Evolutionary conservation across 64 coral and sea anemone genomes (phyloP).

Genomic region (Porites lutea): DNA sequence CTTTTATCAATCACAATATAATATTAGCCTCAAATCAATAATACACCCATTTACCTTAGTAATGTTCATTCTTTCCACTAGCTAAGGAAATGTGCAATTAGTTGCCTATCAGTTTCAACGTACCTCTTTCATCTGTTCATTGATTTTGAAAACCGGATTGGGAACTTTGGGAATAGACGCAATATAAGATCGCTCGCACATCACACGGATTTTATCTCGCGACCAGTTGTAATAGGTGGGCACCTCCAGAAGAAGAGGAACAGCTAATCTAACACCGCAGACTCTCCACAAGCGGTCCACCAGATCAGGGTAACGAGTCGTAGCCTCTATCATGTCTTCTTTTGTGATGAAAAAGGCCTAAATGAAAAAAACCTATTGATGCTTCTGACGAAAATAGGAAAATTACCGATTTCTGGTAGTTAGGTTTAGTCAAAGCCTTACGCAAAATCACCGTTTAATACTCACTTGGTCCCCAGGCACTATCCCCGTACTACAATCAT

Average conservation of each 20-base stretch:
- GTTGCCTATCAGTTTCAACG: not conserved
- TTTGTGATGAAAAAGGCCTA: slow-evolving; percentile 88
- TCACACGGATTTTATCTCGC: slow-evolving; percentile 88
- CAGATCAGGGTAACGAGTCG: slow-evolving; percentile 62
- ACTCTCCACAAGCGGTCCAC: slow-evolving; percentile 90
- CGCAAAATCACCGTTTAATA: no score
- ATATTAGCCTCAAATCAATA: no score
- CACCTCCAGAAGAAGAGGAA: slow-evolving; percentile 88
- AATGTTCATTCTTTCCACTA: no score
- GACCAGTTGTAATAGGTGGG: slow-evolving; percentile 92
- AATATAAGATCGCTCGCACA: slow-evolving; percentile 92
- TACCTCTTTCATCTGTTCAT: slow-evolving; percentile 80
- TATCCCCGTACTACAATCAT: no score
- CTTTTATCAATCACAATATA: no score
- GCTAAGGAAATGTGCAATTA: no score
- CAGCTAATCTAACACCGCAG: slow-evolving; percentile 88
- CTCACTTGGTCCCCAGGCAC: no score
- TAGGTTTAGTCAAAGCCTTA: no score
- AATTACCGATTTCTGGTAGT: no score
- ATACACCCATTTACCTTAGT: no score
- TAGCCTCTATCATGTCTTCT: slow-evolving; percentile 70
- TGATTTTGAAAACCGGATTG: slow-evolving; percentile 37
- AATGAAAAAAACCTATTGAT: not conserved
- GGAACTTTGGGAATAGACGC: slow-evolving; percentile 56
- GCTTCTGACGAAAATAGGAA: no score